Conservation (phyloP, 2,113 vertebrate genomes). For the Salvelinus namaycush region DNA sequence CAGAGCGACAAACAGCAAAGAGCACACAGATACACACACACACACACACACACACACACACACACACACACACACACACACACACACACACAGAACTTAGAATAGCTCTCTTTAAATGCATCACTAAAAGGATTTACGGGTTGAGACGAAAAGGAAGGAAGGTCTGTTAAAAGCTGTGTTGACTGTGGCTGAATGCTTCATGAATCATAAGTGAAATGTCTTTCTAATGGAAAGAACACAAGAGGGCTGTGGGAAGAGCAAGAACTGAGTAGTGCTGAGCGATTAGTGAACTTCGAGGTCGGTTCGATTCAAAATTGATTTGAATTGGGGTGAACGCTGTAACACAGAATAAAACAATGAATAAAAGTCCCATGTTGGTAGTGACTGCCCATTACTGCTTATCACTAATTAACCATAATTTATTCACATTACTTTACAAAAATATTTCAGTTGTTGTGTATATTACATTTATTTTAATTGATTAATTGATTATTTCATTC, state of each 20-base stretch:
- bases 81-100: background rate
- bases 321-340: too few species aligned
- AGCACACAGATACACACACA: background rate
- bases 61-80: background rate
- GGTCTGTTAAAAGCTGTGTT: background rate
- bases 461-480: too few species aligned
- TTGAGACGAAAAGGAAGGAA: background rate
- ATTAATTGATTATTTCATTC: too few species aligned
- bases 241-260: background rate
- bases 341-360: too few species aligned
- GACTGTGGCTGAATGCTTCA: background rate
- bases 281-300: too few species aligned
- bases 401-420: too few species aligned
- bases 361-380: too few species aligned
- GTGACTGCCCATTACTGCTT: too few species aligned
- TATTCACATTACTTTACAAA: too few species aligned
- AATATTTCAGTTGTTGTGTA: too few species aligned
- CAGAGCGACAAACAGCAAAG: background rate
- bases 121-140: slow-evolving; percentile 1
- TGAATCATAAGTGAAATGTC: background rate
- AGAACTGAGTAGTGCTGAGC: background rate
- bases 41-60: background rate
- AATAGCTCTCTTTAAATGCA: background rate
- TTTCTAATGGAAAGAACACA: slow-evolving; percentile 2
- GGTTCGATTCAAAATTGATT: too few species aligned